Evolutionary conservation across 2,797 vertebrate genomes (phyloP).

Genomic region (Xerus rutilus): DNA sequence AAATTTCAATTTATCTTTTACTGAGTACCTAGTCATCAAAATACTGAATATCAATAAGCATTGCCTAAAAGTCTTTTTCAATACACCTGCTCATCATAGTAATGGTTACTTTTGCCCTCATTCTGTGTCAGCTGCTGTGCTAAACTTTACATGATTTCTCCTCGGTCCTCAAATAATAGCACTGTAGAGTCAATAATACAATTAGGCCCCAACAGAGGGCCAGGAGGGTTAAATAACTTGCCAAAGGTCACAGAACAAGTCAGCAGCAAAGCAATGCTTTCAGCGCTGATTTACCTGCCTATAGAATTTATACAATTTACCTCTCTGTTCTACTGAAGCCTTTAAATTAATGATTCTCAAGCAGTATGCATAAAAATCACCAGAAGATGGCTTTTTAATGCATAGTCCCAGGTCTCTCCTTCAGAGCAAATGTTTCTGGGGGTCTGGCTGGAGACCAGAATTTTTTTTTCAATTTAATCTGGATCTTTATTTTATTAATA

Average conservation of each 20-base stretch:
- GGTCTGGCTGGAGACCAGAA: not conserved
- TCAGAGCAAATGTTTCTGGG: not conserved
- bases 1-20: slow-evolving; percentile 55
- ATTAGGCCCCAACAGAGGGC: not conserved
- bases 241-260: slow-evolving; percentile 18
- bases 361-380: not conserved
- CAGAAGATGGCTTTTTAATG: not conserved
- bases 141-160: slow-evolving; percentile 20
- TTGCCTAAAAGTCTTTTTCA: slow-evolving; percentile 18
- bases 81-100: not conserved
- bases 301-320: not conserved
- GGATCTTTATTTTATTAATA: no score
- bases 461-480: no score
- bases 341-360: slow-evolving; percentile 6
- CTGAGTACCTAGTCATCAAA: slow-evolving; percentile 36
- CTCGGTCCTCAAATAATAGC: not conserved
- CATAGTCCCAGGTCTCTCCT: not conserved
- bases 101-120: not conserved
- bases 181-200: not conserved
- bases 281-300: not conserved
- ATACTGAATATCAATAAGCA: not conserved
- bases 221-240: not conserved
- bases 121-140: not conserved
- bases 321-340: not conserved
- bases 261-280: not conserved